Percentiles rank a stretch among this genome's conserved stretches.
Evolutionary conservation across 2,113 vertebrate species (phyloP).

Genomic region (Pontoporia blainvillei): DNA sequence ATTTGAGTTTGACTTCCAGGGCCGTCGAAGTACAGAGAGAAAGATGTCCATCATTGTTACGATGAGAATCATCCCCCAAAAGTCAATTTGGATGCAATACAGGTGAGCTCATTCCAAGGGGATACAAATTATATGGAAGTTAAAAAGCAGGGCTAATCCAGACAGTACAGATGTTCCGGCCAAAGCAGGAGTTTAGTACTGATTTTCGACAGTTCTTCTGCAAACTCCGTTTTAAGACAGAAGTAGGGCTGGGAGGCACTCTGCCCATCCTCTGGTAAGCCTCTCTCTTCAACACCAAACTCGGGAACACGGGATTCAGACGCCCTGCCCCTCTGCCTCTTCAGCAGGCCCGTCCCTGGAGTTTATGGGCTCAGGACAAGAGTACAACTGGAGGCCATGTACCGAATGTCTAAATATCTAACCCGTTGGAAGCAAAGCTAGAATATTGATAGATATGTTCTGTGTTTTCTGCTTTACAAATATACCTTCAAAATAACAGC

Average conservation of each 20-base stretch:
- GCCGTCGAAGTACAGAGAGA: neutral
- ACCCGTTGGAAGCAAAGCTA: neutral
- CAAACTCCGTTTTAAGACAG: neutral
- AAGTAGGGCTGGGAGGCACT: neutral
- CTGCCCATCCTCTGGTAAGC: neutral
- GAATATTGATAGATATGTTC: too few relatives aligned
- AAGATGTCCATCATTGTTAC: fast-evolving
- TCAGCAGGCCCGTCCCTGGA: fast-evolving
- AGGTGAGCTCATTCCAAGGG: neutral
- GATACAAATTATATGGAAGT: fast-evolving
- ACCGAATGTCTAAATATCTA: neutral
- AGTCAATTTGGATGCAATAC: fast-evolving
- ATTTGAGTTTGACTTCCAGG: neutral
- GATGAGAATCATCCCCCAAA: neutral
- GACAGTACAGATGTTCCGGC: neutral
- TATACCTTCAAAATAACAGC: neutral
- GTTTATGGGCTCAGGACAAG: fast-evolving
- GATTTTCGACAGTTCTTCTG: too few relatives aligned
- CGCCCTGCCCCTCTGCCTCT: too few relatives aligned
- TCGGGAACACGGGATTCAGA: neutral
- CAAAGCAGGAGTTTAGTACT: too few relatives aligned
- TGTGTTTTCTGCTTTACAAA: neutral
- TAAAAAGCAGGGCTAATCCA: fast-evolving
- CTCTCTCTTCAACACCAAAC: neutral
- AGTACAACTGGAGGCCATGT: fast-evolving